Evolutionary conservation across 2,113 vertebrate species (phyloP).

Genomic region (Petrocephalus zakoni): DNA sequence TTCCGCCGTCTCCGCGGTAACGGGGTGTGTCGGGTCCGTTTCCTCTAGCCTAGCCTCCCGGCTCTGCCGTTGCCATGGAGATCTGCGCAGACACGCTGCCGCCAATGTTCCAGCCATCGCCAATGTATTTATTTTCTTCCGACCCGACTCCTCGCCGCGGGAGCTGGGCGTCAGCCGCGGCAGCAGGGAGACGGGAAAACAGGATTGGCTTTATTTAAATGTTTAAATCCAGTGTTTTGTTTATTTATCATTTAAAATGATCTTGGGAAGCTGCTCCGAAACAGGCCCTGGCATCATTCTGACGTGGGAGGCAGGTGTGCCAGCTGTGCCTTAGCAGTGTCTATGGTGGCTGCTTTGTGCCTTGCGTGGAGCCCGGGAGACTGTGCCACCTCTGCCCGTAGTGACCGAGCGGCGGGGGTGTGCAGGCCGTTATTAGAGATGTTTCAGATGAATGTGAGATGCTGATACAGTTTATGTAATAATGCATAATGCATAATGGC

Average conservation of each 20-base stretch:
- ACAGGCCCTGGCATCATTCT: neutral
- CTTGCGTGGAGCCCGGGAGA: neutral
- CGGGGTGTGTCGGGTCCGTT: neutral
- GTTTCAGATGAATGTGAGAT: neutral
- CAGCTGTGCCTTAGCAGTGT: neutral
- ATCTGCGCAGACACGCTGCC: neutral
- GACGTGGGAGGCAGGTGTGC: neutral
- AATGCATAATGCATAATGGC: neutral
- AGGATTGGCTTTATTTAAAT: too few relatives aligned
- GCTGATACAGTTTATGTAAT: neutral
- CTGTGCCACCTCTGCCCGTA: neutral
- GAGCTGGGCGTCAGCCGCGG: neutral
- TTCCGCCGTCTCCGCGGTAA: neutral
- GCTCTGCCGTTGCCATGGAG: constrained; percentile 8
- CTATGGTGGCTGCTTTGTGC: neutral
- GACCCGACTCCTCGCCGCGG: neutral
- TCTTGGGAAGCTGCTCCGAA: neutral
- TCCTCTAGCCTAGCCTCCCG: neutral
- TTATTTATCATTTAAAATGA: neutral
- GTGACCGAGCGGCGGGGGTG: neutral
- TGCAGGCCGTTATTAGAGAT: neutral
- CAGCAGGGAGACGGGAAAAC: neutral
- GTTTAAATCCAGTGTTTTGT: neutral
- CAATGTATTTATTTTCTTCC: neutral
- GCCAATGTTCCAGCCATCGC: constrained; percentile 2